These are phyloP conservation scores for Presbytis comata DNA, from an alignment of 2,797 vertebrate species.

Conservation along the genomic window DNA sequence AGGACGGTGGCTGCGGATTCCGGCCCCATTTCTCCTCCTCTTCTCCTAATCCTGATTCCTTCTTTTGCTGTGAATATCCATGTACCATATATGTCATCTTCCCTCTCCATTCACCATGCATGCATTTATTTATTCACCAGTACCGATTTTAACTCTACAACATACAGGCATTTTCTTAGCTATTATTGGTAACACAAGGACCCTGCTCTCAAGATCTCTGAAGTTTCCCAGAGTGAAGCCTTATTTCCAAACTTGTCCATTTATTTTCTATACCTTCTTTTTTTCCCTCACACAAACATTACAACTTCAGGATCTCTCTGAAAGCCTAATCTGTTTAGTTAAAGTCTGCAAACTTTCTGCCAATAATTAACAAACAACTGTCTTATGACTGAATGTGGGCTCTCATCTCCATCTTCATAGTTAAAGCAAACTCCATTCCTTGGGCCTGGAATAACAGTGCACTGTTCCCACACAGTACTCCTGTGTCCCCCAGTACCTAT, in stretches of 20 bases:
- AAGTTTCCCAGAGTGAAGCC: background rate
- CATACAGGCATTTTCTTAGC: fast-evolving
- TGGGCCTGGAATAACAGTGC: background rate
- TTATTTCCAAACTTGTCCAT: background rate
- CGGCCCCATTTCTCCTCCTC: fast-evolving
- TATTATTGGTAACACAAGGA: background rate
- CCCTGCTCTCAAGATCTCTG: background rate
- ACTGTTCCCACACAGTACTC: background rate
- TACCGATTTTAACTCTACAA: background rate
- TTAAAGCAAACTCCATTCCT: background rate
- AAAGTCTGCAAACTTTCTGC: background rate
- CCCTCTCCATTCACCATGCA: background rate
- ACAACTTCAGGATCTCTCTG: background rate
- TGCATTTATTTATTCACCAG: background rate
- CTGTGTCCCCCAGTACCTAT: background rate
- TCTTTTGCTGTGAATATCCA: background rate
- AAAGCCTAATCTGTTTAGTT: background rate
- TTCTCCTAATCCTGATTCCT: background rate
- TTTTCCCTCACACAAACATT: too few species aligned
- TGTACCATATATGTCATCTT: fast-evolving
- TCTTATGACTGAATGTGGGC: background rate
- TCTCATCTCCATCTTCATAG: background rate
- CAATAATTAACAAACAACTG: background rate
- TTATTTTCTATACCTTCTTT: background rate
- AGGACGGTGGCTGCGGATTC: background rate